Conservation (phyloP, 2,888 invertebrate genomes). For the Drosophila hawaiiensis region DNA sequence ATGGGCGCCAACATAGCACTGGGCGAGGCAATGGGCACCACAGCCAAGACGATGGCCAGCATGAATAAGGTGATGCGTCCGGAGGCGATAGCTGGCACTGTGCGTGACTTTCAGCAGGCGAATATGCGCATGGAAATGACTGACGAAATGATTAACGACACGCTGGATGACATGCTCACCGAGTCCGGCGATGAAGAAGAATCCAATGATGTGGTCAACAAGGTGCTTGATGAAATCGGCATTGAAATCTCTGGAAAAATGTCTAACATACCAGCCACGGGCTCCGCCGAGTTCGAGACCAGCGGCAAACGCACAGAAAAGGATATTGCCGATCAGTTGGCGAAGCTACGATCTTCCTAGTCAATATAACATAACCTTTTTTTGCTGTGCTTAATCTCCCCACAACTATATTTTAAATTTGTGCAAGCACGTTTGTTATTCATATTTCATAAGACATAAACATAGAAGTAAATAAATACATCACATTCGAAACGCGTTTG, state of each 20-base stretch:
- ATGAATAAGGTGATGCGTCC: conserved; percentile 96
- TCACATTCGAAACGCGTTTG: background rate
- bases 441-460: conserved; percentile 45
- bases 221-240: conserved; percentile 98
- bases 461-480: conserved; percentile 40
- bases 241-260: conserved; percentile 96
- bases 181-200: conserved; percentile 97
- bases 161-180: conserved; percentile 94
- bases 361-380: conserved; percentile 10
- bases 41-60: conserved; percentile 94
- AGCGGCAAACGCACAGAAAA: conserved; percentile 88
- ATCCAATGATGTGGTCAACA: conserved; percentile 93
- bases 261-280: conserved; percentile 89
- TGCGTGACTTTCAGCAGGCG: conserved; percentile 93
- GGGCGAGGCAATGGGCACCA: conserved; percentile 94
- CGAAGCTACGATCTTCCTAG: conserved; percentile 87
- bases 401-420: conserved; percentile 28
- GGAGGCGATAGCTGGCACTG: conserved; percentile 92
- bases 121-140: conserved; percentile 97
- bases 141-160: conserved; percentile 97
- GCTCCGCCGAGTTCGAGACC: conserved; percentile 86
- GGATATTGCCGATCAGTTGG: conserved; percentile 91
- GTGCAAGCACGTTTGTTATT: conserved; percentile 48
- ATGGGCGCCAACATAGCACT: conserved; percentile 96
- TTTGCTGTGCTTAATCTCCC: conserved; percentile 17